Evolutionary conservation across 2,113 vertebrate species (phyloP), one percentile per base, ranked within the genome.

Genomic region (Cyprinodon brontotheroides): DNA sequence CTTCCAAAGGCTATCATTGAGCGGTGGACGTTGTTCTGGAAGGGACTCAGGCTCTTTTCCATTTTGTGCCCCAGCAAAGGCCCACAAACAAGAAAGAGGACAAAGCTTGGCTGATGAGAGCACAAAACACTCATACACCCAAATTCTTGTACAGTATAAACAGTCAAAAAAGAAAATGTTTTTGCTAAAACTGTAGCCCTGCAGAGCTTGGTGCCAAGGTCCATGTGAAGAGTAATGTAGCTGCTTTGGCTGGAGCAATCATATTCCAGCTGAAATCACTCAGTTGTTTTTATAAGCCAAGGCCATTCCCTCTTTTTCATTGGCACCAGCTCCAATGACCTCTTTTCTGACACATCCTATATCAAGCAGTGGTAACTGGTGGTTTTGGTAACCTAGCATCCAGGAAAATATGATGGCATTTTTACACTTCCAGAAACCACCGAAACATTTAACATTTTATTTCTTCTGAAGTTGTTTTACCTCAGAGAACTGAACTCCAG

Each of bases 1-100:
- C 89, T 90, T 92, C 86, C 81, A 91, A 87, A 90, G 67, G 79
- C 88, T 90, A 82, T 92, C 84, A 89, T 77, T 82, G 70, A 53
- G 85, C 85, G 82, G 77, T 79, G 85, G 84, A 88, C 91, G 90
- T 90, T 61, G 83, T 88, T 87, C 68, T 87, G 86, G 89, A 91
- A 75, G 71, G 61, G 74, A 82, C 83, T 85, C 88, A 74, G 71
- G 17, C 86, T 64, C 69, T 68, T 83, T 68, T 77, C 74, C 61
- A 66, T 74, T 81, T 70, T 70, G 77, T 75, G 43, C 68, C 79
- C 61, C 53, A 15, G 68, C 68, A 66, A 53, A 85, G 70, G 11
- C 64, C 79, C 65, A 80, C 79, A 80, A 78, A 78, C 75, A 57
- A 75, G 39, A 70, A 65, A 38, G 63, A 80, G 63, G 71, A 66